These are phyloP conservation scores for Pheosia gnoma DNA, from an alignment of 2,888 invertebrate genomes.

Conservation along the genomic window DNA sequence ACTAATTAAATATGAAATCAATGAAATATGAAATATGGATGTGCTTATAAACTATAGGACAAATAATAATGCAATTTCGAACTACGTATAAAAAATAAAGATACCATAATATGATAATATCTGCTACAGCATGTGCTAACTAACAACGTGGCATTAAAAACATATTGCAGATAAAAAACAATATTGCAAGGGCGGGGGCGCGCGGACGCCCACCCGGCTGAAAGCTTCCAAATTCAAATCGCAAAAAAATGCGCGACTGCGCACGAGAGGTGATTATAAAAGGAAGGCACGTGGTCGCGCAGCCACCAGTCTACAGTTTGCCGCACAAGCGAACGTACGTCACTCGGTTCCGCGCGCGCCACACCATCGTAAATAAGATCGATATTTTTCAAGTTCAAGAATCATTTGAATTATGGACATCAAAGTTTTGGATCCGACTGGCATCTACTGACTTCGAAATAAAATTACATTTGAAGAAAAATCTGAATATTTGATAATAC, in stretches of 20 bases:
- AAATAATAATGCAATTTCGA: not conserved
- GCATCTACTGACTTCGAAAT: constrained; percentile 66
- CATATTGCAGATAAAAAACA: constrained; percentile 50
- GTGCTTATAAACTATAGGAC: not conserved
- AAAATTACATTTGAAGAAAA: constrained; percentile 31
- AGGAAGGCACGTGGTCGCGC: constrained; percentile 71
- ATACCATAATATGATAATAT: constrained; percentile 16
- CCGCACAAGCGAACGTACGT: constrained; percentile 61
- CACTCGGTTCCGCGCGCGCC: constrained; percentile 54
- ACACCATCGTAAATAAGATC: constrained; percentile 77
- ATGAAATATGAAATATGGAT: not conserved
- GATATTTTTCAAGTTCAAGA: constrained; percentile 65
- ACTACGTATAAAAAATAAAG: not conserved
- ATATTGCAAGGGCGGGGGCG: constrained; percentile 72
- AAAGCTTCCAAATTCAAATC: constrained; percentile 82
- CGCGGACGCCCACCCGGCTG: constrained; percentile 74
- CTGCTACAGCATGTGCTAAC: constrained; percentile 51
- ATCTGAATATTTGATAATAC: constrained; percentile 23
- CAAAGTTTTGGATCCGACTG: constrained; percentile 79
- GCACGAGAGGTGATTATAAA: constrained; percentile 72
- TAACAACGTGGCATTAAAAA: constrained; percentile 62
- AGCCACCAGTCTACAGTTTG: constrained; percentile 70
- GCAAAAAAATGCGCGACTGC: constrained; percentile 78
- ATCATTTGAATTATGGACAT: constrained; percentile 67
- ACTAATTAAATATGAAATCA: not conserved